Base-by-base conservation (phyloP, 2,113 vertebrate species). In the Nycticebus coucang region DNA sequence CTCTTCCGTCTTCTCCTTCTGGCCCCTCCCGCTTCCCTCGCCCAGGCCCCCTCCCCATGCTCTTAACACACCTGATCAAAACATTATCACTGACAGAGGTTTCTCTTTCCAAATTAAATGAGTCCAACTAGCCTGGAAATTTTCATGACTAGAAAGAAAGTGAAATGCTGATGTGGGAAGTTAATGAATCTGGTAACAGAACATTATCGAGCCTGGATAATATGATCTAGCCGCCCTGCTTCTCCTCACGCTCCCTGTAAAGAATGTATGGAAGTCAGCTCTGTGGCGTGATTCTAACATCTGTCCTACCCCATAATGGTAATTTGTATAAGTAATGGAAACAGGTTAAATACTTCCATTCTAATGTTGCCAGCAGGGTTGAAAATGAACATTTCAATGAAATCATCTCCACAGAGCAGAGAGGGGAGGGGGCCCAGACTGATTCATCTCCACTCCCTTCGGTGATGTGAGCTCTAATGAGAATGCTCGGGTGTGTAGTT, bases 281-380 rank as follows among this genome's bases (percentile, higher is more conserved):
- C 85, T 80, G 96, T 97, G 98, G 98, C 96, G 95, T 91, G 96
- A 95, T 97, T 98, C 97, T 98, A 97, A 97, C 98, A 97, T 98
- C 98, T 98, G 98, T 98, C 98, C 98, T 98, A 94, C 95, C 97
- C 97, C 96, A 96, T 97, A 97, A 97, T 96, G 97, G 98, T 97
- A 95, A 98, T 98, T 98, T 98, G 98, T 98, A 95, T 98, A 98
- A 98, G 98, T 98, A 98, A 98, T 98, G 98, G 98, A 97, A 98
- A 98, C 98, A 98, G 98, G 98, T 98, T 98, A 98, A 98, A 98
- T 98, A 97, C 98, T 98, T 98, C 97, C 98, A 98, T 98, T 98
- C 98, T 98, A 94, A 97, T 96, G 98, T 98, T 98, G 98, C 98
- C 98, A 96, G 98, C 97, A 97, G 98, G 98, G 98, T 98, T 97